Evolutionary conservation across 2,888 invertebrate species (phyloP), one percentile per base, ranked within the genome.

Genomic region (Chrysodeixis includens): DNA sequence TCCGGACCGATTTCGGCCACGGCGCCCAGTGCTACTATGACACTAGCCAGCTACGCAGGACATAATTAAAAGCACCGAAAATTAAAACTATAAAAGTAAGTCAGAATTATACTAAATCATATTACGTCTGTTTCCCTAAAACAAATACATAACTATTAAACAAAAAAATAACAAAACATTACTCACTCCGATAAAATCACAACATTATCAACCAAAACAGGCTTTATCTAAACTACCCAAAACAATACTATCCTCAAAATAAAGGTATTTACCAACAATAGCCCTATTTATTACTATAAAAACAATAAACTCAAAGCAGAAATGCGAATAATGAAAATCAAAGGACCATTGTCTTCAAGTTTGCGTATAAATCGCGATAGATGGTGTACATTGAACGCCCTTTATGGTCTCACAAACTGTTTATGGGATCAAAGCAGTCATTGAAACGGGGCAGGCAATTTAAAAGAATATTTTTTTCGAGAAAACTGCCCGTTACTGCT

Each of bases 311-410:
- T 60, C 46, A 56, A 68, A 54, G 53, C 62, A 69, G 53, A 70
- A 66, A 18, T 54, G 55, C 61, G 69, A 63, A 73, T 76, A 81
- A 81, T 76, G 82, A 78, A 76, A 79, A 81, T 82, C 82, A 79
- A 79, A 74, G 63, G 35, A 52, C 78, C 59, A 68, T 82, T 82
- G 80, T 79, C 62, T 61, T 70, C 60, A 65, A 78, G 72, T 77
- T 69, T 49, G 35, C 51, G 58, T 71, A 76, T 82, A 81, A 82
- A 79, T 75, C 63, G 66, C 67, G 30, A 62, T 68, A 56, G 62
- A 75, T 62, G 59, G 51, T 57, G 46, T 62, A 68, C 70, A 73
- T 61, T 70, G 66, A 62, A 57, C 53, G 52, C 55, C 32, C 65
- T 66, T 81, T 63, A 76, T 73, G 56, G 55, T 55, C 26, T 44